phyloP scores from a whole-genome alignment of 2,888 invertebrate genomes.

The Uropetala carovei region DNA sequence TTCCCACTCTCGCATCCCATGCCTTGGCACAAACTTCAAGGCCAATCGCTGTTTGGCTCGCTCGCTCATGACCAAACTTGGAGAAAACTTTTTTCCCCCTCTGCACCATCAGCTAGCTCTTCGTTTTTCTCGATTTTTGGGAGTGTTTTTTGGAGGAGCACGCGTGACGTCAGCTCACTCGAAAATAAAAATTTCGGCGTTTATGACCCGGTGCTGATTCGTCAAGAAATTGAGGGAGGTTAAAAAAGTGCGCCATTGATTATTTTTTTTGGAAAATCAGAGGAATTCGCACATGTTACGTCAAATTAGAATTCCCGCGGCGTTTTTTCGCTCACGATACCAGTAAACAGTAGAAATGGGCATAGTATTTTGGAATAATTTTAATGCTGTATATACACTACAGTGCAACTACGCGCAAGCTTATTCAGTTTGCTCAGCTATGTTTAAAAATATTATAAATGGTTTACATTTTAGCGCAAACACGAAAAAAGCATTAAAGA shows the following conservation, averaged over 20 bases:
- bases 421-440: too few species aligned
- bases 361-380: too few species aligned
- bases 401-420: too few species aligned
- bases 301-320: not conserved
- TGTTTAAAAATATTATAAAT: too few species aligned
- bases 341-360: too few species aligned
- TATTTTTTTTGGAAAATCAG: not conserved
- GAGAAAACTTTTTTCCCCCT: conserved; percentile 40
- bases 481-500: too few species aligned
- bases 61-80: conserved; percentile 60
- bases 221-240: not conserved
- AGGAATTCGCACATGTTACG: not conserved
- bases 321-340: not conserved
- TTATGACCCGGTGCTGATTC: conserved; percentile 27
- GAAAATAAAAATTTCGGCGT: not conserved
- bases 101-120: conserved; percentile 14
- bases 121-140: conserved; percentile 4
- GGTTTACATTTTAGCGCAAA: too few species aligned
- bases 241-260: not conserved
- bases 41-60: conserved; percentile 60
- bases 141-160: conserved; percentile 7
- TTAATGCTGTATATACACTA: too few species aligned
- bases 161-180: not conserved
- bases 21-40: conserved; percentile 57
- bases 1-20: not conserved